phyloP scores from a whole-genome alignment of 2,797 vertebrate species.

The Vespertilio murinus region DNA sequence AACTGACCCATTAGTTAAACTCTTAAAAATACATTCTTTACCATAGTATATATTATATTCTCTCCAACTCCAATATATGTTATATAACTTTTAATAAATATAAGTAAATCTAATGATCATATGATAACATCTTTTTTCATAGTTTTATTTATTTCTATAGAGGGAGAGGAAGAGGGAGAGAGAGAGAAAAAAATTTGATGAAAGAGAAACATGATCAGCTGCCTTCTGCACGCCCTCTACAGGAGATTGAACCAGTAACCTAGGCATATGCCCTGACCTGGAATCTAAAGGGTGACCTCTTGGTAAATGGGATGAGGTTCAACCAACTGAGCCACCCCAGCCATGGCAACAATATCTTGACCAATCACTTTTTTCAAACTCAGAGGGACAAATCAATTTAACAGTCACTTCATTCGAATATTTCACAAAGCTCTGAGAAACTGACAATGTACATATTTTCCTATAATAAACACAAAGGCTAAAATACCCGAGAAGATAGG shows the following conservation, averaged over 20 bases:
- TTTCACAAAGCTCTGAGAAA: conserved; percentile 43
- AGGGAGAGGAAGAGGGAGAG: neutral
- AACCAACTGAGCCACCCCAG: neutral
- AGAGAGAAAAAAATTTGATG: no score
- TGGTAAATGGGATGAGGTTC: neutral
- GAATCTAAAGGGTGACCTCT: neutral
- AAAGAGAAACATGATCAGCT: neutral
- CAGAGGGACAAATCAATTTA: conserved; percentile 23
- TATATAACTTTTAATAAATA: conserved; percentile 64
- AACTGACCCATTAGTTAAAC: neutral
- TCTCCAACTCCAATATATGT: neutral
- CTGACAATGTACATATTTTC: neutral
- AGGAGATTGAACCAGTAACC: neutral
- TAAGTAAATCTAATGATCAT: conserved; percentile 25
- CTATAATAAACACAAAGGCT: neutral
- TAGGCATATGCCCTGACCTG: neutral
- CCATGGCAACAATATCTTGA: conserved; percentile 36
- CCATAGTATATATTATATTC: conserved; percentile 7
- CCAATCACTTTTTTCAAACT: conserved; percentile 48
- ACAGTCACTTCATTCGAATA: neutral
- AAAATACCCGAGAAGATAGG: neutral
- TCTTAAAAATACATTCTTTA: neutral
- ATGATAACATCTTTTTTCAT: conserved; percentile 19
- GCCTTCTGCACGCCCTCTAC: neutral
- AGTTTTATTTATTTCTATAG: neutral